phyloP scores from a whole-genome alignment of 2,888 invertebrate species.

The Drosophila percnosoma region DNA sequence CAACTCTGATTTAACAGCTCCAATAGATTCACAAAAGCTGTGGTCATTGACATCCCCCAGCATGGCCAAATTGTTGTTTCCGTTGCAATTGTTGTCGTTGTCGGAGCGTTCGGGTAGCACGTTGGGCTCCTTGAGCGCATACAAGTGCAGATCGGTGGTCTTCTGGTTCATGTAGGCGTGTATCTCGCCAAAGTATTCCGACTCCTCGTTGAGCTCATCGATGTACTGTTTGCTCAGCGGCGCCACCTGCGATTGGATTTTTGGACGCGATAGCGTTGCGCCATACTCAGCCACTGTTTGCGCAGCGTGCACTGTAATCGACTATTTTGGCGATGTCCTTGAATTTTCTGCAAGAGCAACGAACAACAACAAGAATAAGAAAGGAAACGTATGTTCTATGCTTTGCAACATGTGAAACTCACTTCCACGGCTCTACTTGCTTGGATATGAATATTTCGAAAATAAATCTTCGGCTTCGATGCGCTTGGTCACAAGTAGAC shows the following conservation, averaged over 20 bases:
- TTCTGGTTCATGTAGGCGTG: conserved; percentile 83
- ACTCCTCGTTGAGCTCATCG: conserved; percentile 72
- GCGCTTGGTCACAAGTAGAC: conserved; percentile 78
- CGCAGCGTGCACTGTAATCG: conserved; percentile 80
- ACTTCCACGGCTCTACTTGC: conserved; percentile 82
- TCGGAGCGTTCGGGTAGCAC: not conserved
- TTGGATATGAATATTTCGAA: conserved; percentile 73
- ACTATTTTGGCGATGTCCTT: conserved; percentile 75
- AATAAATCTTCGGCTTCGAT: conserved; percentile 81
- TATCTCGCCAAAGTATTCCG: conserved; percentile 83
- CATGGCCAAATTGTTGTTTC: conserved; percentile 45
- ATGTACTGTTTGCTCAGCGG: conserved; percentile 46
- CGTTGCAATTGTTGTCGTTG: not conserved
- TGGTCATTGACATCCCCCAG: conserved; percentile 74
- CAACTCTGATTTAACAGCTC: not conserved
- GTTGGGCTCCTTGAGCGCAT: conserved; percentile 75
- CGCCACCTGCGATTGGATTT: conserved; percentile 67
- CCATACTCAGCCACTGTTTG: conserved; percentile 82
- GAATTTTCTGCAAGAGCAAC: conserved; percentile 64
- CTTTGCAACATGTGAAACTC: conserved; percentile 38
- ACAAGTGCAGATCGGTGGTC: conserved; percentile 82
- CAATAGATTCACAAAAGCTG: conserved; percentile 55
- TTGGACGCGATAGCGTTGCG: conserved; percentile 80
- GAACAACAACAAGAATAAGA: not conserved
- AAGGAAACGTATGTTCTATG: not conserved